Percentiles rank a stretch among this genome's conserved stretches.
These are phyloP conservation scores for Stichodactyla helianthus DNA, from an alignment of 64 coral and sea anemone genomes.

Conservation along the genomic window DNA sequence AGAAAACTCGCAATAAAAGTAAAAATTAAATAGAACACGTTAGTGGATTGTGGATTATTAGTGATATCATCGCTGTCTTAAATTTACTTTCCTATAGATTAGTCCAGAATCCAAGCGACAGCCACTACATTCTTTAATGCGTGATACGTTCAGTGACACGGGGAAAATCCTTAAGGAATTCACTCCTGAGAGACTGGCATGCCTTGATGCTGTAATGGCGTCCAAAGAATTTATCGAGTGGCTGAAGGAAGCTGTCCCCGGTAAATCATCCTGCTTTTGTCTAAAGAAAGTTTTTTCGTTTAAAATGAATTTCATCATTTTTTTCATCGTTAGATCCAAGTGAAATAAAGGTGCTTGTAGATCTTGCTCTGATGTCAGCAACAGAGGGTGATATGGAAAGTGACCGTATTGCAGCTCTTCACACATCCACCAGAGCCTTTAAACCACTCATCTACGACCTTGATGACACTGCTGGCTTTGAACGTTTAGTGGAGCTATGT, in stretches of 20 bases:
- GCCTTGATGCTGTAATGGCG: constrained; percentile 45
- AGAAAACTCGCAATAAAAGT: no score
- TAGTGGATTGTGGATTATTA: no score
- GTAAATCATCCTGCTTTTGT: neutral
- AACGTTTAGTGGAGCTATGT: constrained; percentile 39
- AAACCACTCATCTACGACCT: constrained; percentile 75
- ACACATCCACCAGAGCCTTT: constrained; percentile 60
- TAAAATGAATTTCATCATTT: neutral
- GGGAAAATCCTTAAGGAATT: constrained; percentile 31
- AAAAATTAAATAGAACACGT: no score
- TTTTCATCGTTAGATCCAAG: constrained; percentile 19
- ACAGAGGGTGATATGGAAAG: constrained; percentile 64
- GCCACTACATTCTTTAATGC: constrained; percentile 13
- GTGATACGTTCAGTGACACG: constrained; percentile 22
- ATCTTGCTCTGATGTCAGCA: constrained; percentile 78
- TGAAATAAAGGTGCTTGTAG: constrained; percentile 61
- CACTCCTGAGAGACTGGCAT: constrained; percentile 21
- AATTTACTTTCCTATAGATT: neutral
- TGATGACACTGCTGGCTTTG: constrained; percentile 22
- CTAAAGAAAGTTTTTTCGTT: no score
- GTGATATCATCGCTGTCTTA: neutral
- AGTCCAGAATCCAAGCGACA: constrained; percentile 21
- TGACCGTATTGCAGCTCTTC: constrained; percentile 55
- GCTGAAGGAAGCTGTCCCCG: constrained; percentile 40
- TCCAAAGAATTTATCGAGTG: constrained; percentile 59